Percentiles rank a stretch among this genome's conserved stretches.
phyloP scores from a whole-genome alignment of 2,113 vertebrate species.

The Pogona vitticeps region DNA sequence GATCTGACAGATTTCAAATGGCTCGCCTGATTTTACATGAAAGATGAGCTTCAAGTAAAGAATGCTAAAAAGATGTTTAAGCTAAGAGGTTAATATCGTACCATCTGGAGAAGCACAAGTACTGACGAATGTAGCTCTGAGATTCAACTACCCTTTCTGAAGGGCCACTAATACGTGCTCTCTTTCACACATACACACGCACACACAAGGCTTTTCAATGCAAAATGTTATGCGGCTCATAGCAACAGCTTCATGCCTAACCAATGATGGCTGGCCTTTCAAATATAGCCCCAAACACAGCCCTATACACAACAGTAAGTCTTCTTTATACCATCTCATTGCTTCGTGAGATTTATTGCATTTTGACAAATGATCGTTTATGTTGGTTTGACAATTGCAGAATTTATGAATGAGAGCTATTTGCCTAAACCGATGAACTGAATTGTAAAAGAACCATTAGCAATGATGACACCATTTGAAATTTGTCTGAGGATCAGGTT shows the following conservation, averaged over 20 bases:
- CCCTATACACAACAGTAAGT: slow-evolving; percentile 61
- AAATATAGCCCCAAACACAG: slow-evolving; percentile 75
- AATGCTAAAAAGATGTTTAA: slow-evolving; percentile 70
- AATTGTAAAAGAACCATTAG: slow-evolving; percentile 79
- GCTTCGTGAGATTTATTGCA: slow-evolving; percentile 71
- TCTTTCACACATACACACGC: slow-evolving; percentile 8
- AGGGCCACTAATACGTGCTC: slow-evolving; percentile 58
- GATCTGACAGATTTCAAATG: slow-evolving; percentile 39
- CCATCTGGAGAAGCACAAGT: slow-evolving; percentile 66
- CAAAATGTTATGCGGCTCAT: slow-evolving; percentile 78
- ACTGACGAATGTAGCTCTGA: slow-evolving; percentile 73
- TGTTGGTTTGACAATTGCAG: slow-evolving; percentile 82
- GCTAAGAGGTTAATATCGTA: slow-evolving; percentile 77
- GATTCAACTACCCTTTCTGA: slow-evolving; percentile 50
- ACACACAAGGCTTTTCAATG: slow-evolving; percentile 63
- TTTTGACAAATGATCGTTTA: slow-evolving; percentile 78
- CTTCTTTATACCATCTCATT: slow-evolving; percentile 69
- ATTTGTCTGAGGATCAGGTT: slow-evolving; percentile 73
- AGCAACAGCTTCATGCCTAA: slow-evolving; percentile 81
- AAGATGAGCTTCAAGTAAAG: slow-evolving; percentile 42
- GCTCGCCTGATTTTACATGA: slow-evolving; percentile 43
- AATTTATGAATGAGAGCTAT: slow-evolving; percentile 76
- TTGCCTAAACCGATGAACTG: slow-evolving; percentile 72
- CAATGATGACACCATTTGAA: slow-evolving; percentile 78
- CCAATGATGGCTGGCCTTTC: slow-evolving; percentile 75